These are phyloP conservation scores for Lithobates sylvaticus DNA, from an alignment of 2,797 vertebrate species.

Conservation along the genomic window DNA sequence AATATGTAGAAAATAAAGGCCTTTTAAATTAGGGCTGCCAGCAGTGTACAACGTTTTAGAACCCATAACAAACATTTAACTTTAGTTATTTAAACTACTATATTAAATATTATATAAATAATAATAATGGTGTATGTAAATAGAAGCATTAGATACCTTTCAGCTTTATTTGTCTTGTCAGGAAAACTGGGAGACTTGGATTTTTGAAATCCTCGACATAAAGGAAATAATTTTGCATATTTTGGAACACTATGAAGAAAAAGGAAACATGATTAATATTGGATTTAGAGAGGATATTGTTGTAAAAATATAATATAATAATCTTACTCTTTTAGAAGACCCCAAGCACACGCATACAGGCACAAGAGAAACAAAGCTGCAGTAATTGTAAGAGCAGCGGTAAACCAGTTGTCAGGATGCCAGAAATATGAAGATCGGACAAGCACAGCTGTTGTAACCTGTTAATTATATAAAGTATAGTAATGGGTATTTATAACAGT, in stretches of 20 bases:
- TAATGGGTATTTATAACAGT: background rate
- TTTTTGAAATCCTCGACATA: slow-evolving; percentile 40
- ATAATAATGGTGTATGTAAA: background rate
- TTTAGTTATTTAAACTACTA: too few species aligned
- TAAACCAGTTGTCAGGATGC: slow-evolving; percentile 51
- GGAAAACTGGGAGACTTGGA: background rate
- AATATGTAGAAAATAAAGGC: too few species aligned
- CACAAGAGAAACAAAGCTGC: slow-evolving; percentile 47
- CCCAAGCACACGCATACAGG: slow-evolving; percentile 39
- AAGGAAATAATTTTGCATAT: slow-evolving; percentile 64
- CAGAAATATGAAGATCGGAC: slow-evolving; percentile 62
- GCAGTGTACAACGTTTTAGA: too few species aligned
- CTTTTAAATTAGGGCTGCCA: too few species aligned
- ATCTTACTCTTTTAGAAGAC: slow-evolving; percentile 62
- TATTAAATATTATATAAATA: background rate
- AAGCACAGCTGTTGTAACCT: slow-evolving; percentile 60
- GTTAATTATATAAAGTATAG: background rate
- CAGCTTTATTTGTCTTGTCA: background rate
- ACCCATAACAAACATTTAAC: too few species aligned
- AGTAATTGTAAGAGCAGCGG: slow-evolving; percentile 54
- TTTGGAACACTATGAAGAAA: slow-evolving; percentile 51
- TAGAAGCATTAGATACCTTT: slow-evolving; percentile 47
- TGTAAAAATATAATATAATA: slow-evolving; percentile 6
- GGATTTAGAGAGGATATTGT: background rate
- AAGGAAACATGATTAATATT: background rate